Evolutionary conservation across 2,797 vertebrate genomes (phyloP).

Genomic region (Acridotheres tristis): DNA sequence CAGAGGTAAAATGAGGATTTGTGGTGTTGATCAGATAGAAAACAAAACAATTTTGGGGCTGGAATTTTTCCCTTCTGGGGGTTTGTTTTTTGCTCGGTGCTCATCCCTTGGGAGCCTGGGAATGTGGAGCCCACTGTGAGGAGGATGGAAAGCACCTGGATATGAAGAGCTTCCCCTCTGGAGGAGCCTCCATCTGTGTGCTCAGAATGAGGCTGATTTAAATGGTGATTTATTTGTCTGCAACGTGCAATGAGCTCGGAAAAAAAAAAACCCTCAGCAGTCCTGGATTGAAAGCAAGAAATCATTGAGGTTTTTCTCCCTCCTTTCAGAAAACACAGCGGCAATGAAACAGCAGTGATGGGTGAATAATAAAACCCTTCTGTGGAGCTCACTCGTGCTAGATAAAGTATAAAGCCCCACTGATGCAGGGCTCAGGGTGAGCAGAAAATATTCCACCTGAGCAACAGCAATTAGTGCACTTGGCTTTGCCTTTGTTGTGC

Average conservation of each 20-base stretch:
- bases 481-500: slow-evolving; percentile 17
- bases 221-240: slow-evolving; percentile 8
- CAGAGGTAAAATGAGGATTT: not conserved
- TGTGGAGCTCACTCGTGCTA: not conserved
- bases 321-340: not conserved
- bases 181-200: not conserved
- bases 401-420: not conserved
- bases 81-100: rapidly evolving
- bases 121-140: not conserved
- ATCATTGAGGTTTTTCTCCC: not conserved
- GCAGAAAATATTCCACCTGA: slow-evolving; percentile 37
- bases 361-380: not conserved
- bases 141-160: not conserved
- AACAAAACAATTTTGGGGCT: rapidly evolving
- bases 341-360: not conserved
- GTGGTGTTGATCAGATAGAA: not conserved
- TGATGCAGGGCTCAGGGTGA: not conserved
- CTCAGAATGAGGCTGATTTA: not conserved
- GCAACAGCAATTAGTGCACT: slow-evolving; percentile 41
- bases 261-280: not conserved
- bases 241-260: not conserved
- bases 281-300: not conserved
- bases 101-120: not conserved
- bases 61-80: not conserved
- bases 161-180: not conserved